These are phyloP conservation scores for Drosophila vallismaia DNA, from an alignment of 2,888 invertebrate genomes.

Conservation along the genomic window DNA sequence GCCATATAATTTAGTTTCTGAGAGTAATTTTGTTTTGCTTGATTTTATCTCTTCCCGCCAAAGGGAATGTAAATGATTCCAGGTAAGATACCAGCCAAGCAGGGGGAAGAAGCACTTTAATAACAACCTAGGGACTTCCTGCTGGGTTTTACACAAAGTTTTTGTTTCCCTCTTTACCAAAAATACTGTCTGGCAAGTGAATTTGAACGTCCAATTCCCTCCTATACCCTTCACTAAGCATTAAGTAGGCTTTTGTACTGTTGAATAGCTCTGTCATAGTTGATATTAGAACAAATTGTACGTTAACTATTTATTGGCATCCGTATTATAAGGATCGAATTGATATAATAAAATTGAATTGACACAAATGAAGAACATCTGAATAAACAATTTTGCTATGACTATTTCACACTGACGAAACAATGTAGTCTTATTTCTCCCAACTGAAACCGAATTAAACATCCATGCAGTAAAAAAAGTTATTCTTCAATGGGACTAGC, in stretches of 20 bases:
- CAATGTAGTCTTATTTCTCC: background rate
- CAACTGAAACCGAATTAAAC: no score
- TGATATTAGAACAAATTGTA: constrained; percentile 72
- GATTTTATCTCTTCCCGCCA: constrained; percentile 3
- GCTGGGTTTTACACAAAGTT: constrained; percentile 70
- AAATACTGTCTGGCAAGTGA: constrained; percentile 39
- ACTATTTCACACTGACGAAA: background rate
- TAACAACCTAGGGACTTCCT: constrained; percentile 45
- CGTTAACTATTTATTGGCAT: constrained; percentile 59
- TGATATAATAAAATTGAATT: background rate
- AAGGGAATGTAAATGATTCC: constrained; percentile 15
- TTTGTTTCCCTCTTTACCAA: constrained; percentile 25
- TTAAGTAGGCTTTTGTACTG: constrained; percentile 33
- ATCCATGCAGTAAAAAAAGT: no score
- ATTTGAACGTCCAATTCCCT: constrained; percentile 30
- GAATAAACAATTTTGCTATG: background rate
- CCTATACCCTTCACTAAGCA: background rate
- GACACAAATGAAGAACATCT: no score
- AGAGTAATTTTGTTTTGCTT: constrained; percentile 12
- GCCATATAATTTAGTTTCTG: constrained; percentile 20
- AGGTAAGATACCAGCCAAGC: constrained; percentile 4
- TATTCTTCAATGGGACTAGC: background rate
- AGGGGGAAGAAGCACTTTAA: background rate
- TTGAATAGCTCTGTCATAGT: constrained; percentile 61
- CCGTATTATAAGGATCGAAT: background rate